Evolutionary conservation across 2,797 vertebrate genomes (phyloP), one percentile per base, ranked within the genome.

Genomic region (Rhinichthys osculus): DNA sequence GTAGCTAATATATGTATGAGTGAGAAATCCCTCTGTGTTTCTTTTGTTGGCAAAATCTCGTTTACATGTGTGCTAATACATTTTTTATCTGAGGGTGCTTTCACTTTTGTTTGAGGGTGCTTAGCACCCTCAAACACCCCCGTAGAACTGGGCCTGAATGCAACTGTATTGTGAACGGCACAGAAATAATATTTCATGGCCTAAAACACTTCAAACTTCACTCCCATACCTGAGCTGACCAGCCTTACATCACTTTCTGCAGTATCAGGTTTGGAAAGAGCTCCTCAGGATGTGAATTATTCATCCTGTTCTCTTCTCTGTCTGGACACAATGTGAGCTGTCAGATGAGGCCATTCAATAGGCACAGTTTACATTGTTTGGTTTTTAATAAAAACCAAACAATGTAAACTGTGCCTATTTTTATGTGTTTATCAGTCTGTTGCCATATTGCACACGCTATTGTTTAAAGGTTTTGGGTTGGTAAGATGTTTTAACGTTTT

Each of bases 231-330:
- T 81, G 78, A 54, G 84, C 67, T 84, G 40, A 88, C 33, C 54
- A 78, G 81, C 77, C 85, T 83, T 54, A 85, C 83, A 87, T 90
- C 82, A 38, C 52, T 79, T 81, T 73, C 54, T 84, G 82, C 86
- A 5, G 77, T 86, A 88, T 93, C 92, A 90, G 90, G 92, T 90
- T 93, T 86, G 87, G 69, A 91, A 88, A 90, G 86, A 90, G 88
- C 89, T 77, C 27, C 40, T 62, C 11, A 72, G 42, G 17, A 92
- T 88, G 89, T 95, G 83, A 95, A 95, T 95, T 92, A 95, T 95
- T 94, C 91, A 95, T 89, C 87, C 88, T 86, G 89, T 89, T 91
- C 87, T 90, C 78, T 89, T 74, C 86, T 88, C 87, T 78, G 86
- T 35, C 11, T 85, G 88, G 77, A 78, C 84, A 84, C 17, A 30